phyloP scores from a whole-genome alignment of 53 echinoderm and acorn worm genomes.

The Astropecten irregularis region DNA sequence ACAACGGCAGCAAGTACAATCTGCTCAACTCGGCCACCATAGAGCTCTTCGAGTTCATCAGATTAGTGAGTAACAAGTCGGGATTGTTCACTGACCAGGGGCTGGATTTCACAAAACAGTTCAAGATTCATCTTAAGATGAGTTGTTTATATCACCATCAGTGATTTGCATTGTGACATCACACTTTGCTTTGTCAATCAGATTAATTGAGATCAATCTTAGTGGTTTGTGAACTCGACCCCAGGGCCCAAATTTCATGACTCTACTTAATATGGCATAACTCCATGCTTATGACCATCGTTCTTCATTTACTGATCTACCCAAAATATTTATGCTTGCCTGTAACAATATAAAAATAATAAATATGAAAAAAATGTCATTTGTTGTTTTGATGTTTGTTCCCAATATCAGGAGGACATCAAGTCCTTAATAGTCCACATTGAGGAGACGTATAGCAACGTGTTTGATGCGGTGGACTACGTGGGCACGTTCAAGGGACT shows the following conservation, averaged over 20 bases:
- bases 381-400: background rate
- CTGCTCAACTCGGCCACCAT: slow-evolving; percentile 97
- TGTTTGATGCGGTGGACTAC: slow-evolving; percentile 85
- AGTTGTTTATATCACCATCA: too few species aligned
- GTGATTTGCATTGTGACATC: too few species aligned
- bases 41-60: slow-evolving; percentile 97
- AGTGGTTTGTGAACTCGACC: too few species aligned
- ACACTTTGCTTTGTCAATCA: background rate
- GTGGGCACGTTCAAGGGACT: slow-evolving; percentile 96
- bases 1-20: slow-evolving; percentile 93
- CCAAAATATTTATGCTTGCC: too few species aligned
- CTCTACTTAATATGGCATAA: too few species aligned
- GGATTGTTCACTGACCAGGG: background rate
- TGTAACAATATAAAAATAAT: too few species aligned
- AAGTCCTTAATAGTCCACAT: slow-evolving; percentile 90
- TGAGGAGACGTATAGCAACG: slow-evolving; percentile 83
- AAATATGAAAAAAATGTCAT: too few species aligned
- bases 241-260: too few species aligned
- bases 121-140: too few species aligned
- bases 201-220: too few species aligned
- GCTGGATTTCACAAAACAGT: background rate
- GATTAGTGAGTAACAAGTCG: slow-evolving; percentile 86
- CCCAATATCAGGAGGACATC: slow-evolving; percentile 80
- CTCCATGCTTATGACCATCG: too few species aligned
- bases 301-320: too few species aligned